These are phyloP conservation scores for Deroptyus accipitrinus DNA, from an alignment of 2,113 vertebrate species.

Conservation along the genomic window DNA sequence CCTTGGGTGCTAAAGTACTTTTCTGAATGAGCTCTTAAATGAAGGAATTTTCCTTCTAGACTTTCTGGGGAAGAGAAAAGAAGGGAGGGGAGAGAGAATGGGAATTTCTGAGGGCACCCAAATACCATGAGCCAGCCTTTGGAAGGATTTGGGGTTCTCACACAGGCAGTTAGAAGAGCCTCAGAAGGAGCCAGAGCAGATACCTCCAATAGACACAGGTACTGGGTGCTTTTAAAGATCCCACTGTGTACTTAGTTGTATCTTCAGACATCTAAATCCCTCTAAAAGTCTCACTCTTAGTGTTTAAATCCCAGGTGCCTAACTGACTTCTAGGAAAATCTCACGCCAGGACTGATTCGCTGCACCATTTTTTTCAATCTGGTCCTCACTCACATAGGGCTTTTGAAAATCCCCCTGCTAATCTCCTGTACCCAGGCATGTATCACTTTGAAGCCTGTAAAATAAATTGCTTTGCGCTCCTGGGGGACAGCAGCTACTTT, in stretches of 20 bases:
- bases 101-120: not conserved
- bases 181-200: not conserved
- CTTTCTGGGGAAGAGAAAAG: not conserved
- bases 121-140: not conserved
- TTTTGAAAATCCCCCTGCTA: slow-evolving; percentile 56
- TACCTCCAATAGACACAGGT: not conserved
- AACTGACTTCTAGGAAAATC: slow-evolving; percentile 52
- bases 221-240: slow-evolving; percentile 10
- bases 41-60: not conserved
- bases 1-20: not conserved
- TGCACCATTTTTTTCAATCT: not conserved
- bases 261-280: slow-evolving; percentile 60
- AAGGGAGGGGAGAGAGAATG: not conserved
- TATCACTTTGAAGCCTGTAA: slow-evolving; percentile 39
- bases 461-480: slow-evolving; percentile 38
- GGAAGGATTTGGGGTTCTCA: not conserved
- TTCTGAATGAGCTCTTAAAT: not conserved
- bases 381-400: slow-evolving; percentile 9
- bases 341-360: slow-evolving; percentile 11
- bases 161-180: not conserved
- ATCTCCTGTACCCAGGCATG: slow-evolving; percentile 44
- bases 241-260: not conserved
- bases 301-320: slow-evolving; percentile 59
- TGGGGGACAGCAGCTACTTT: slow-evolving; percentile 22
- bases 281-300: slow-evolving; percentile 50